Conservation (phyloP, 64 coral and sea anemone species). For the Catalaphyllia jardinei region DNA sequence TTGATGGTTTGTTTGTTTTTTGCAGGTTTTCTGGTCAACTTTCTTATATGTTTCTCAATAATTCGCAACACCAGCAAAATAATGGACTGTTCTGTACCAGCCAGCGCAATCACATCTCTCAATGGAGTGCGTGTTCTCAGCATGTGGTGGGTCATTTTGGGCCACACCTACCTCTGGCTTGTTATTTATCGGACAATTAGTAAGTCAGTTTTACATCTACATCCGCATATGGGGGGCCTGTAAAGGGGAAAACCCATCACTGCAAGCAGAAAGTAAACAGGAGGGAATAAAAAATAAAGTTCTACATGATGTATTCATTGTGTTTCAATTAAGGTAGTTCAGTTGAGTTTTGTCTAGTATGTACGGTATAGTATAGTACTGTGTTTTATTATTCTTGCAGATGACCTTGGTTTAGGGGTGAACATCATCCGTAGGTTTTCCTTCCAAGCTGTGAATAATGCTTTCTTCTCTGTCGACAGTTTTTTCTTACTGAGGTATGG, state of each 20-base stretch:
- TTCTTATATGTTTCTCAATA: constrained; percentile 55
- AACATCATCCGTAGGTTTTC: constrained; percentile 58
- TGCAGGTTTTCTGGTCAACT: constrained; percentile 37
- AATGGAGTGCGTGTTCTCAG: constrained; percentile 88
- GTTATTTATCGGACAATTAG: constrained; percentile 4
- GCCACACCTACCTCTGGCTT: constrained; percentile 71
- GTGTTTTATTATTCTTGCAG: constrained; percentile 26
- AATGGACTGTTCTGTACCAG: constrained; percentile 75
- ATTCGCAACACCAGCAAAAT: constrained; percentile 34
- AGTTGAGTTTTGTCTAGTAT: too few relatives aligned
- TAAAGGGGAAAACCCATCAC: too few relatives aligned
- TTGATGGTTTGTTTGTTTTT: background rate
- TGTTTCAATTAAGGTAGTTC: background rate
- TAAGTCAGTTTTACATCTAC: constrained; percentile 36
- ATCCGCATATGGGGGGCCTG: too few relatives aligned
- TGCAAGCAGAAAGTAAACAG: too few relatives aligned
- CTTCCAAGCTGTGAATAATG: constrained; percentile 71
- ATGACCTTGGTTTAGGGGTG: constrained; percentile 3
- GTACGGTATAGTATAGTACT: background rate
- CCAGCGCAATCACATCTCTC: constrained; percentile 73
- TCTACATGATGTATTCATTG: background rate
- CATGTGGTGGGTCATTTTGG: constrained; percentile 93
- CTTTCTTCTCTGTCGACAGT: constrained; percentile 83
- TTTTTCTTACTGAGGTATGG: constrained; percentile 93
- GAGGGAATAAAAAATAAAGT: too few relatives aligned